phyloP scores from a whole-genome alignment of 2,797 vertebrate genomes.

The Anguilla pacifica region DNA sequence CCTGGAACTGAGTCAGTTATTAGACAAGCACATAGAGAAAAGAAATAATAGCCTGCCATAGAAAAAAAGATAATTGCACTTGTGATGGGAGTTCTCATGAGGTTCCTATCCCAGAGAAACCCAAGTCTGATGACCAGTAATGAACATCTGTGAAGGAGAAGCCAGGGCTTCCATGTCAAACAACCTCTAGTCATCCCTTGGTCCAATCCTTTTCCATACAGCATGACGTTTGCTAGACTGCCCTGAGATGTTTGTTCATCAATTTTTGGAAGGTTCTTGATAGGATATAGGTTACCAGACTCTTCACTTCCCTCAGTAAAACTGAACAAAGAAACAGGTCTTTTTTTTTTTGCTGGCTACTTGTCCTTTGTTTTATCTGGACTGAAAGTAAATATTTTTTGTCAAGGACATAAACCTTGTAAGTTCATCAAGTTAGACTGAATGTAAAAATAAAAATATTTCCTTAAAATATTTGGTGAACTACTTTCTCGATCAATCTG shows the following conservation, averaged over 20 bases:
- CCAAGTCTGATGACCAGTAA: neutral
- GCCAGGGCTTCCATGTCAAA: neutral
- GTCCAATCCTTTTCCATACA: neutral
- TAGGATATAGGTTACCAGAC: neutral
- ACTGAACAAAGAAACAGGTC: neutral
- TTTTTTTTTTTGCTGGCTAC: neutral
- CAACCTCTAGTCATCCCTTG: neutral
- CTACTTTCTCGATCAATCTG: neutral
- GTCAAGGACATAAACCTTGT: neutral
- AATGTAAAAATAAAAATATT: neutral
- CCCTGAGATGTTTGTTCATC: constrained; percentile 8
- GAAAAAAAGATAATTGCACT: constrained; percentile 25
- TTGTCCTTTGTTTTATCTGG: neutral
- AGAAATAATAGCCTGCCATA: neutral
- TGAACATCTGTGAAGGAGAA: neutral
- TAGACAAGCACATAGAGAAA: neutral
- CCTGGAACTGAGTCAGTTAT: constrained; percentile 7
- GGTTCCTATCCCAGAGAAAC: neutral
- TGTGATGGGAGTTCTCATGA: neutral
- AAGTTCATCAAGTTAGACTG: neutral
- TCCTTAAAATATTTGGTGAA: neutral
- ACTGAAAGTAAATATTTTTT: neutral
- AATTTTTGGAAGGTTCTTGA: neutral
- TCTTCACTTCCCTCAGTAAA: neutral
- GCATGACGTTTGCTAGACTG: neutral